Evolutionary conservation across 2,797 vertebrate species (phyloP).

Genomic region (Crocodylus rhombifer): DNA sequence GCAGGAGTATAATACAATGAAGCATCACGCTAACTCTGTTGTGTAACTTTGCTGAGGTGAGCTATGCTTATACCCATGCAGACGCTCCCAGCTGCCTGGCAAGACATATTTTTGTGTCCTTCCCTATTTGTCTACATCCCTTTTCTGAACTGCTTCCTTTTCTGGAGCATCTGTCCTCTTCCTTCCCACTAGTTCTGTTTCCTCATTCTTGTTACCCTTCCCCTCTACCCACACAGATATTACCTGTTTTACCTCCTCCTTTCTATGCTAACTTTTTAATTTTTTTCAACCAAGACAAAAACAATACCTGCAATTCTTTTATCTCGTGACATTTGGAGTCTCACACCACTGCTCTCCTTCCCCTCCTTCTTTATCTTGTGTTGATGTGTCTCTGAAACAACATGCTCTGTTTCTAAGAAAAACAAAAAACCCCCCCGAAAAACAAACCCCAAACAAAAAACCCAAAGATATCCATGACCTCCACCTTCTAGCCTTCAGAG

Average conservation of each 20-base stretch:
- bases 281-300: not conserved
- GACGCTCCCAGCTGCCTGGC: too few relatives aligned
- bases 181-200: too few relatives aligned
- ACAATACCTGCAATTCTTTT: not conserved
- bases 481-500: not conserved
- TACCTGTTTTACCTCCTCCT: not conserved
- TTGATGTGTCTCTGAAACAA: too few relatives aligned
- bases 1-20: not conserved
- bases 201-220: too few relatives aligned
- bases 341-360: not conserved
- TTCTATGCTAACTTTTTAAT: not conserved
- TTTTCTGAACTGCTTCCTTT: too few relatives aligned
- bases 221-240: not conserved
- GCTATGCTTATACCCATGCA: too few relatives aligned
- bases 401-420: too few relatives aligned
- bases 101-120: too few relatives aligned
- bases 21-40: not conserved
- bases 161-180: too few relatives aligned
- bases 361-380: not conserved
- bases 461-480: not conserved
- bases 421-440: too few relatives aligned
- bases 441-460: too few relatives aligned
- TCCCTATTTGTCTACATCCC: not conserved
- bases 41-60: accelerated
- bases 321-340: not conserved